A percentile compares a stretch with the other conserved stretches of the same genome.
phyloP scores from a whole-genome alignment of 53 echinoderm and acorn worm genomes.

The Arbacia lixula region DNA sequence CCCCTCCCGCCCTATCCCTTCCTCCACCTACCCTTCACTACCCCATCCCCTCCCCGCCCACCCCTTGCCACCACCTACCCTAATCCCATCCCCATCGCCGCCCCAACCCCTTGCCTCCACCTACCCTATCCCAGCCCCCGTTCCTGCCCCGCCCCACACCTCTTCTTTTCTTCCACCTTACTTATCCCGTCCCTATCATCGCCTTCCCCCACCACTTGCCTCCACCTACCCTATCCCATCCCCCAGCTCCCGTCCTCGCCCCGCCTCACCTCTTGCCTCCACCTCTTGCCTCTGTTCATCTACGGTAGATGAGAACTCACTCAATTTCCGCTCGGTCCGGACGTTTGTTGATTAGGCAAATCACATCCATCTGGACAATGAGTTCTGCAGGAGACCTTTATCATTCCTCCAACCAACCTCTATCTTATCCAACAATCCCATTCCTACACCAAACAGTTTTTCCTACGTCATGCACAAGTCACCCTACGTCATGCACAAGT shows the following conservation, averaged over 20 bases:
- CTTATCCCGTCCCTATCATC: neutral
- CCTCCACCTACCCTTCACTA: neutral
- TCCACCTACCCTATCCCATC: neutral
- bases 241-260: neutral
- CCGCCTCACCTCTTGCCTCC: neutral
- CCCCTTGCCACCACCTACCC: neutral
- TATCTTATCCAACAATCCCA: no score
- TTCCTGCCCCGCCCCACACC: neutral
- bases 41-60: neutral
- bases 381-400: no score
- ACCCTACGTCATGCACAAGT: no score
- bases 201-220: no score
- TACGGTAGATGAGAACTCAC: constrained; percentile 19
- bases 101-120: neutral
- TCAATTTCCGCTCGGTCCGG: neutral
- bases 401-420: no score
- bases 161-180: neutral
- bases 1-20: neutral
- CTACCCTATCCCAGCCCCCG: neutral
- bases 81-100: neutral
- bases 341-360: neutral
- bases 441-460: no score
- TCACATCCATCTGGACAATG: no score
- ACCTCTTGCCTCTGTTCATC: neutral
- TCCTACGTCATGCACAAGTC: no score